A percentile compares a stretch with the other conserved stretches of the same genome.
phyloP scores from a whole-genome alignment of 2,888 invertebrate species.

The Doris montereyensis region DNA sequence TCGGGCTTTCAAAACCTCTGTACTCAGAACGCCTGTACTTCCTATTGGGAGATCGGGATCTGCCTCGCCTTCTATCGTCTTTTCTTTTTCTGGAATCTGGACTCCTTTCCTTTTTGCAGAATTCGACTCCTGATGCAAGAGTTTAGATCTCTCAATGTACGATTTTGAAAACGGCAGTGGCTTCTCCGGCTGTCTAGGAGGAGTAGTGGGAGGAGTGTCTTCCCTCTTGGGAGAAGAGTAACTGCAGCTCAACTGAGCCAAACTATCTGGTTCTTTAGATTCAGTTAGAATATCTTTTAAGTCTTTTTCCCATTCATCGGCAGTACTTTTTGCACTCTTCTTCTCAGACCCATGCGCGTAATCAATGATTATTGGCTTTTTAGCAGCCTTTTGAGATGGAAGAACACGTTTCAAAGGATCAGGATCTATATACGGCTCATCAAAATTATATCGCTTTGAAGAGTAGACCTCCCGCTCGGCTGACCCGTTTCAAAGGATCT shows the following conservation, averaged over 20 bases:
- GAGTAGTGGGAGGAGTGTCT: not conserved
- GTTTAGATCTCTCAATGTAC: not conserved
- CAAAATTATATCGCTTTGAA: not conserved
- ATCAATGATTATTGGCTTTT: not conserved
- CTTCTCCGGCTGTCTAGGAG: not conserved
- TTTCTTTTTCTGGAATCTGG: too few relatives aligned
- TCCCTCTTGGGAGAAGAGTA: conserved; percentile 1
- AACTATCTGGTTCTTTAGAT: not conserved
- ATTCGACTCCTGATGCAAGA: not conserved
- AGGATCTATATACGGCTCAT: conserved; percentile 1
- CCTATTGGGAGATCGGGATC: too few relatives aligned
- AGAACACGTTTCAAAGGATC: conserved; percentile 1
- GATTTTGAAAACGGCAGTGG: not conserved
- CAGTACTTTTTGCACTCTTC: not conserved
- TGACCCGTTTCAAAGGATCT: not conserved
- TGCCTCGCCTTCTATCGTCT: too few relatives aligned
- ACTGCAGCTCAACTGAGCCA: not conserved
- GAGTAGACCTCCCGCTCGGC: too few relatives aligned
- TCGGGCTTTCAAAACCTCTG: not conserved
- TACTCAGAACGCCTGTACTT: too few relatives aligned
- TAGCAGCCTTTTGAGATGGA: not conserved
- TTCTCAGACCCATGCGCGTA: not conserved
- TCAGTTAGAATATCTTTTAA: not conserved
- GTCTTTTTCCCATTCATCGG: not conserved
- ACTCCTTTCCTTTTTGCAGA: too few relatives aligned